These are phyloP conservation scores for Chloroclystis v-ata DNA, from an alignment of 2,888 invertebrate species.

Conservation along the genomic window DNA sequence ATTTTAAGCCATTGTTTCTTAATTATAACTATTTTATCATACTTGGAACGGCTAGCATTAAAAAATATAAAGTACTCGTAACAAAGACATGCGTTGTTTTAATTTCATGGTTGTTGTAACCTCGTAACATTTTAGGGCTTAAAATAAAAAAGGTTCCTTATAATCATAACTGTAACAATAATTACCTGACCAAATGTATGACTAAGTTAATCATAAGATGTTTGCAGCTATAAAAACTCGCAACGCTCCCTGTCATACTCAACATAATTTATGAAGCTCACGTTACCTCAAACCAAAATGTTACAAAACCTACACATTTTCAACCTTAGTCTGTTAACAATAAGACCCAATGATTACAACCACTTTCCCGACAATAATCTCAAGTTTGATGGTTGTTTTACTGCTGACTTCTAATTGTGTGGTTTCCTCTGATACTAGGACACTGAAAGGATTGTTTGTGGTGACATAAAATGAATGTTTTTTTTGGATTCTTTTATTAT, in stretches of 20 bases:
- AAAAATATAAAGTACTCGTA: too few relatives aligned
- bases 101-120: background rate
- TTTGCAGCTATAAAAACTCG: slow-evolving; percentile 61
- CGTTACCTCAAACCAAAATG: slow-evolving; percentile 32
- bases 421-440: slow-evolving; percentile 67
- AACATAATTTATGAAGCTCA: slow-evolving; percentile 67
- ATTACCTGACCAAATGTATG: slow-evolving; percentile 38
- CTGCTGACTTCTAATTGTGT: slow-evolving; percentile 69
- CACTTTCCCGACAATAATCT: slow-evolving; percentile 56
- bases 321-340: slow-evolving; percentile 25
- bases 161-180: slow-evolving; percentile 23
- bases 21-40: too few relatives aligned
- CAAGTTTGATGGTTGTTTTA: slow-evolving; percentile 75
- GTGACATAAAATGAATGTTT: slow-evolving; percentile 45
- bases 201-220: slow-evolving; percentile 53
- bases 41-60: too few relatives aligned
- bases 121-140: slow-evolving; percentile 3
- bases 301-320: slow-evolving; percentile 20
- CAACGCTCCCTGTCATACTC: slow-evolving; percentile 69
- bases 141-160: slow-evolving; percentile 21
- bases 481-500: slow-evolving; percentile 6
- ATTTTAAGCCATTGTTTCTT: too few relatives aligned
- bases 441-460: slow-evolving; percentile 59
- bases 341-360: slow-evolving; percentile 18
- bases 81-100: background rate